Base-by-base conservation (phyloP, 2,113 vertebrate genomes). In the Capra hircus region DNA sequence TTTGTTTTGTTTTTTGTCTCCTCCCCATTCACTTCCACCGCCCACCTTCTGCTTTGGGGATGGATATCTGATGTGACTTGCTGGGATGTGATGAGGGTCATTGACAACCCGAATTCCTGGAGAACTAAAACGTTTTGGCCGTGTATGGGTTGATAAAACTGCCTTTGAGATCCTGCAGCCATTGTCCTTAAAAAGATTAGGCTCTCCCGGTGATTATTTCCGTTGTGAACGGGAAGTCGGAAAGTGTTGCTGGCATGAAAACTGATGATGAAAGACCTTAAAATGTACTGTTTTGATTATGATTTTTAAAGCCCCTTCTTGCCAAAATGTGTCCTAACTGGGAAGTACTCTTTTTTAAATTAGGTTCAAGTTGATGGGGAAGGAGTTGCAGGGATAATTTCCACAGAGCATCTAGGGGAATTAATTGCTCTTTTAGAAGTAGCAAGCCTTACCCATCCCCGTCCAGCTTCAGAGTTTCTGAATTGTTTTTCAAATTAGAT, bases 401-500 rank as follows among this genome's bases (percentile, higher is more conserved):
- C 67, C 82, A 23, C 33, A 78, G 43, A 95, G 21, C 84, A 33
- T 48, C 55, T 67, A 57, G 53, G 33, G 83, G 95, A 94, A n/a
- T 93, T 28, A 94, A 36, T 93, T 74, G 40, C 48, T 91, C n/a
- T 95, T 88, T 97, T 93, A 90, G 62, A 60, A 28, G n/a, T 80
- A 91, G 80, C 77, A 93, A 94, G 40, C 40, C 40, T 83, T 74
- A 82, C n/a, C n/a, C 10, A 71, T 36, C 53, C 77, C 67, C 55
- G 15, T 85, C 71, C 52, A 93, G 67, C 89, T 88, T 97, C 59
- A 94, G 83, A 91, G 77, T 97, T 96, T 93, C 90, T 81, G 88
- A 94, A 95, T 92, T 95, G 95, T 98, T 89, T 80, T 55, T 91
- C 67, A 78, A 40, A 89, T 92, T 98, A 98, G 98, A 98, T 97